phyloP scores from a whole-genome alignment of 2,797 vertebrate genomes.

The Gallirallus australis region DNA sequence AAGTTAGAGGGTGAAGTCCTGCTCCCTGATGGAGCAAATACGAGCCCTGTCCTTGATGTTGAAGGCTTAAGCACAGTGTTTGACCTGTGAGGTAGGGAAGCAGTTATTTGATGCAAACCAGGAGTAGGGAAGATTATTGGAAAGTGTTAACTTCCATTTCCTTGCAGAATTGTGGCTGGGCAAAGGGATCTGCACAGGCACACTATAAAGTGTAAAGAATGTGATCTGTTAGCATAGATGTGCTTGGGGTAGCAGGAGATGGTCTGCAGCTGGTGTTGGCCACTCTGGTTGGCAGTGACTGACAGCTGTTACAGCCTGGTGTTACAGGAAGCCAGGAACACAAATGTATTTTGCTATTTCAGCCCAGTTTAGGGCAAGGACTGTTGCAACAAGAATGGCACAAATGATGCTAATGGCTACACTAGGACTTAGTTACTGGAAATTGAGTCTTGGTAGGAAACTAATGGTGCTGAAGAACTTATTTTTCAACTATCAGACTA shows the following conservation, averaged over 20 bases:
- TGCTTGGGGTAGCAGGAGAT: background rate
- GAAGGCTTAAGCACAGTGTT: background rate
- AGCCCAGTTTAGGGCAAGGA: background rate
- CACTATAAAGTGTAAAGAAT: background rate
- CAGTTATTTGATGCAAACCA: background rate
- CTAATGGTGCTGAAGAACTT: background rate
- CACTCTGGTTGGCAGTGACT: background rate
- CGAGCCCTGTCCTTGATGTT: background rate
- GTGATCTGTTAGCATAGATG: rapidly evolving
- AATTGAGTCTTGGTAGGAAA: background rate
- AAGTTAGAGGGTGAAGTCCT: background rate
- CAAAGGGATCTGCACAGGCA: background rate
- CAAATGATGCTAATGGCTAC: background rate
- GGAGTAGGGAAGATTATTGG: background rate
- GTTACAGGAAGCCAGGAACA: too few species aligned
- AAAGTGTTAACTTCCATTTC: background rate
- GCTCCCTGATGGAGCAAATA: background rate
- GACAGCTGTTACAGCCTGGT: too few species aligned
- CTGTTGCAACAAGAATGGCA: background rate
- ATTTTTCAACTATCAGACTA: background rate
- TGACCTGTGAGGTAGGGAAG: background rate
- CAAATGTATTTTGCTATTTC: background rate
- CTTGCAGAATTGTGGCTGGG: background rate
- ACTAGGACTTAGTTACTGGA: background rate
- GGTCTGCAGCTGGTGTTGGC: background rate